Conservation (phyloP, 2,888 invertebrate species). For the Synergus japonicus region DNA sequence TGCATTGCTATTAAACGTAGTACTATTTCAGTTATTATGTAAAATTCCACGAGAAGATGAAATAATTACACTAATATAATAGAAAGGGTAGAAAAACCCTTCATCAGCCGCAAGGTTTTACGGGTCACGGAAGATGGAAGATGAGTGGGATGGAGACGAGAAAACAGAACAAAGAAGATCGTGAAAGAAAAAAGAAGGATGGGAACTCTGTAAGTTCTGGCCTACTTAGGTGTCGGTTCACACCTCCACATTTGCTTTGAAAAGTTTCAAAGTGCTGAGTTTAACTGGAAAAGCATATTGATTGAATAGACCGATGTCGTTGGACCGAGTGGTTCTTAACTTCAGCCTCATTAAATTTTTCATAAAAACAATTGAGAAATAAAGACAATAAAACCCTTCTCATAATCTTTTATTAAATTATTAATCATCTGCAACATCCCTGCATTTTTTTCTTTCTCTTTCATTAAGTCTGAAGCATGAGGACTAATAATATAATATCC, state of each 20-base stretch:
- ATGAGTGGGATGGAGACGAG: slow-evolving; percentile 11
- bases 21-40: background rate
- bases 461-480: too few relatives aligned
- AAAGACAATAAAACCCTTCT: too few relatives aligned
- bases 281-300: slow-evolving; percentile 52
- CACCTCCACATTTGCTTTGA: slow-evolving; percentile 48
- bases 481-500: too few relatives aligned
- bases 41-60: background rate
- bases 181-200: slow-evolving; percentile 22
- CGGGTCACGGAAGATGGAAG: slow-evolving; percentile 26
- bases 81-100: background rate
- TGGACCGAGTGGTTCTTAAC: slow-evolving; percentile 4
- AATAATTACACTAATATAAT: background rate
- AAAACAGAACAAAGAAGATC: slow-evolving; percentile 32
- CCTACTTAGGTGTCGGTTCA: slow-evolving; percentile 27
- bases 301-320: slow-evolving; percentile 39
- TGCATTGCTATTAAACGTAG: background rate
- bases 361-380: background rate
- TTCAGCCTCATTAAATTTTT: slow-evolving; percentile 17
- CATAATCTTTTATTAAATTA: too few relatives aligned
- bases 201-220: slow-evolving; percentile 18
- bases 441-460: too few relatives aligned
- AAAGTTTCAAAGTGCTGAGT: slow-evolving; percentile 49
- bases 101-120: slow-evolving; percentile 23
- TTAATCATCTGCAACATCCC: too few relatives aligned